A percentile compares a stretch with the other conserved stretches of the same genome.
Evolutionary conservation across 2,888 invertebrate species (phyloP).

Genomic region (Scaeva pyrastri): DNA sequence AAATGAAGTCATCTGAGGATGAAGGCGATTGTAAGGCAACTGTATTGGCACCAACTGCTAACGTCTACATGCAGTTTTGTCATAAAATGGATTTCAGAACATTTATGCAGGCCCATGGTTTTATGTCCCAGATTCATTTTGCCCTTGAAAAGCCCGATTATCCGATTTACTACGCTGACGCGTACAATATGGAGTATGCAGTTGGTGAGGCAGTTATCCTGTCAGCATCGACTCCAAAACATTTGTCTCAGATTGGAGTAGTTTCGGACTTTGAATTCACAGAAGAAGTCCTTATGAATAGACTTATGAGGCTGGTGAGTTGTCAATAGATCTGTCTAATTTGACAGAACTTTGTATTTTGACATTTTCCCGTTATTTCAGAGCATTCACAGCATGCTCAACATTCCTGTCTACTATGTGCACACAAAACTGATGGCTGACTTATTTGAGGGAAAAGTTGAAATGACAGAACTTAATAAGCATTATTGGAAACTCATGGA

Average conservation of each 20-base stretch:
- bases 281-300: conserved; percentile 39
- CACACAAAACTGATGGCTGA: conserved; percentile 20
- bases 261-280: neutral
- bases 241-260: conserved; percentile 42
- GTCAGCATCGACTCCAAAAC: conserved; percentile 54
- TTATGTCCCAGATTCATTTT: conserved; percentile 61
- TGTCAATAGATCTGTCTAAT: neutral
- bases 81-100: conserved; percentile 66
- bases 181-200: conserved; percentile 48
- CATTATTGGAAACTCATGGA: conserved; percentile 16
- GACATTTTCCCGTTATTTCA: neutral
- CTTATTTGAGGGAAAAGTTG: neutral
- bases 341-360: neutral
- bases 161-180: conserved; percentile 49
- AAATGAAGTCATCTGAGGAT: neutral
- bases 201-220: conserved; percentile 67
- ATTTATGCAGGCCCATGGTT: conserved; percentile 72
- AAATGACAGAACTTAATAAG: neutral
- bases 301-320: conserved; percentile 60
- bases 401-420: conserved; percentile 12
- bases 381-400: conserved; percentile 16
- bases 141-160: conserved; percentile 47
- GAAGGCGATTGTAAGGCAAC: conserved; percentile 41
- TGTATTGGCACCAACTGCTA: conserved; percentile 10
- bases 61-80: conserved; percentile 56